A percentile compares a stretch with the other conserved stretches of the same genome.
These are phyloP conservation scores for Leucoraja ocellata DNA, from an alignment of 2,797 vertebrate genomes.

Conservation along the genomic window DNA sequence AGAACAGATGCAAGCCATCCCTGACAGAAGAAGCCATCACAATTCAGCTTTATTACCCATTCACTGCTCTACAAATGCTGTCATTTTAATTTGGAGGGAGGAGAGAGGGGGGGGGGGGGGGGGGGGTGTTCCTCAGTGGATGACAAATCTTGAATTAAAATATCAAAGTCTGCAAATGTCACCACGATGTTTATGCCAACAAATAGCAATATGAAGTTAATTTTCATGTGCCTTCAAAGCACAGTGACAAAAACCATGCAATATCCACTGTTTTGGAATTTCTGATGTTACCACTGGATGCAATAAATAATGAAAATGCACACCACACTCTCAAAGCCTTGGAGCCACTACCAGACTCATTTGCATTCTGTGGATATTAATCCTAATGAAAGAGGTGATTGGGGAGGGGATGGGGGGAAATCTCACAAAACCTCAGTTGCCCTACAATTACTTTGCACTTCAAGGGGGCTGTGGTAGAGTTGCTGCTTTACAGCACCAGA, in stretches of 20 bases:
- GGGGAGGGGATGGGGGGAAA: not conserved
- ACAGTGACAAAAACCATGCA: not conserved
- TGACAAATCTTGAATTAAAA: not conserved
- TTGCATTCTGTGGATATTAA: not conserved
- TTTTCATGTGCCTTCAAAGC: not conserved
- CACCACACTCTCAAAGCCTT: not conserved
- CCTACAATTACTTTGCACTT: not conserved
- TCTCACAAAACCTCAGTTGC: not conserved
- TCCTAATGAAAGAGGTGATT: not conserved
- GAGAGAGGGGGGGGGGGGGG: too few relatives aligned
- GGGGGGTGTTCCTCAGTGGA: not conserved
- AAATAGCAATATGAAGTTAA: not conserved
- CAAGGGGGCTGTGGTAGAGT: too few relatives aligned
- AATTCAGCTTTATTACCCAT: not conserved
- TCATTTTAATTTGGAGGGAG: not conserved
- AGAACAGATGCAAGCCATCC: not conserved
- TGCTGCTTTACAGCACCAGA: too few relatives aligned
- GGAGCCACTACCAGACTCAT: not conserved
- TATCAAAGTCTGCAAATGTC: not conserved
- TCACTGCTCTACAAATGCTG: not conserved
- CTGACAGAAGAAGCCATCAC: not conserved
- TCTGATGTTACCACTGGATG: not conserved
- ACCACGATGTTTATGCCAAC: not conserved
- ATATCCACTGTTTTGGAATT: not conserved
- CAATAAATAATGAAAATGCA: not conserved